Percentiles rank a stretch among this genome's conserved stretches.
Conservation (phyloP, 1,140 invertebrate genomes). For the Tenebrio molitor region DNA sequence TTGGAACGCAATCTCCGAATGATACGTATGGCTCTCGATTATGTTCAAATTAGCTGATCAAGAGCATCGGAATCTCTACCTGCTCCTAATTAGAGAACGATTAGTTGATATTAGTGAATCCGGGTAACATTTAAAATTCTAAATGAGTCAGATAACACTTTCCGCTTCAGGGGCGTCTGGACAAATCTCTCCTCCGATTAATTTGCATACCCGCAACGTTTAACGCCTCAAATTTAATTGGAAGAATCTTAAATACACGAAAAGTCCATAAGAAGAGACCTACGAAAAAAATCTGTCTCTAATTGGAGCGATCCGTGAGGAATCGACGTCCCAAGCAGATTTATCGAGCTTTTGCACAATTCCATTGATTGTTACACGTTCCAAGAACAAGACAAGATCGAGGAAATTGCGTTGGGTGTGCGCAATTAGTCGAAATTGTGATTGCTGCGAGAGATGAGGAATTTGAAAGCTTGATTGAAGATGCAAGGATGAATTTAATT, state of each 20-base stretch:
- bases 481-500: neutral
- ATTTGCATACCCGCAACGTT: constrained; percentile 48
- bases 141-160: constrained; percentile 55
- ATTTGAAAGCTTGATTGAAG: neutral
- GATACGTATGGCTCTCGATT: constrained; percentile 49
- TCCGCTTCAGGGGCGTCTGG: constrained; percentile 47
- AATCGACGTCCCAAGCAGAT: neutral
- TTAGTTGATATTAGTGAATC: constrained; percentile 54
- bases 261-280: neutral
- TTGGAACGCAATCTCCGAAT: constrained; percentile 46
- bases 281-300: neutral
- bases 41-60: constrained; percentile 57
- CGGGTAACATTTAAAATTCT: constrained; percentile 53
- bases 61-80: constrained; percentile 56
- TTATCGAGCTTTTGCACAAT: neutral
- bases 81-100: constrained; percentile 57
- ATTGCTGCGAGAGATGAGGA: neutral
- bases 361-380: neutral
- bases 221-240: constrained; percentile 7
- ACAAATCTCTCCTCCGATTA: constrained; percentile 46
- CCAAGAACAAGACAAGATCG: neutral
- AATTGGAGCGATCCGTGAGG: neutral
- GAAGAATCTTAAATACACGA: constrained; percentile 4
- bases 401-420: neutral
- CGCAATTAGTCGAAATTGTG: neutral